Evolutionary conservation across 2,797 vertebrate genomes (phyloP).

Genomic region (Ctenosaura bakeri): DNA sequence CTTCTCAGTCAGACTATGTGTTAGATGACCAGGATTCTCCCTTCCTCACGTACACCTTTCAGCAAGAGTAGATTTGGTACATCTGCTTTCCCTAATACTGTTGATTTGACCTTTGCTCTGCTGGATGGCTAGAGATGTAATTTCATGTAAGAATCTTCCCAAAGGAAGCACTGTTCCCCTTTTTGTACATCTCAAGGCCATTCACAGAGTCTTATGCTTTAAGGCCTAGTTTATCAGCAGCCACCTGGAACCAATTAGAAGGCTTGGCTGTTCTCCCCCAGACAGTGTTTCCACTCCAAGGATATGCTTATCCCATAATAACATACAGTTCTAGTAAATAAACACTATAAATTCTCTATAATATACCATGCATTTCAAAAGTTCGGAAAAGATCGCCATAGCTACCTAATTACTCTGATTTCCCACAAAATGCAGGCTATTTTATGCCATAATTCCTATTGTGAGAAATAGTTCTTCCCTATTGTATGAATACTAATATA

Average conservation of each 20-base stretch:
- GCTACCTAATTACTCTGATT: constrained; percentile 1
- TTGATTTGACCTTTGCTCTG: background rate
- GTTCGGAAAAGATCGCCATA: background rate
- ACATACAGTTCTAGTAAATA: background rate
- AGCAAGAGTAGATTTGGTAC: background rate
- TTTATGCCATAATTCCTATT: constrained; percentile 15
- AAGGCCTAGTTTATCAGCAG: constrained; percentile 13
- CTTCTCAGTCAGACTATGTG: background rate
- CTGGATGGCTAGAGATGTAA: background rate
- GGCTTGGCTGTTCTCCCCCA: background rate
- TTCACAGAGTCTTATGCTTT: constrained; percentile 1
- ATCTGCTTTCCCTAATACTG: constrained; percentile 14
- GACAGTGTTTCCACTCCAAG: background rate
- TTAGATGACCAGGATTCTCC: background rate
- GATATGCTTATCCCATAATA: background rate
- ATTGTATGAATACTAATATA: background rate
- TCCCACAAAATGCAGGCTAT: background rate
- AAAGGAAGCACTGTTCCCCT: background rate
- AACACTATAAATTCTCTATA: background rate
- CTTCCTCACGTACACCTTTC: background rate
- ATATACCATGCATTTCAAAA: background rate
- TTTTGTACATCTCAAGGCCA: background rate
- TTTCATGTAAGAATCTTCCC: constrained; percentile 3
- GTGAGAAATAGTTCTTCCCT: constrained; percentile 11
- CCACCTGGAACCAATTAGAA: constrained; percentile 20